Evolutionary conservation across 1,140 invertebrate genomes (phyloP), one percentile per base, ranked within the genome.

Genomic region (Atta texana): DNA sequence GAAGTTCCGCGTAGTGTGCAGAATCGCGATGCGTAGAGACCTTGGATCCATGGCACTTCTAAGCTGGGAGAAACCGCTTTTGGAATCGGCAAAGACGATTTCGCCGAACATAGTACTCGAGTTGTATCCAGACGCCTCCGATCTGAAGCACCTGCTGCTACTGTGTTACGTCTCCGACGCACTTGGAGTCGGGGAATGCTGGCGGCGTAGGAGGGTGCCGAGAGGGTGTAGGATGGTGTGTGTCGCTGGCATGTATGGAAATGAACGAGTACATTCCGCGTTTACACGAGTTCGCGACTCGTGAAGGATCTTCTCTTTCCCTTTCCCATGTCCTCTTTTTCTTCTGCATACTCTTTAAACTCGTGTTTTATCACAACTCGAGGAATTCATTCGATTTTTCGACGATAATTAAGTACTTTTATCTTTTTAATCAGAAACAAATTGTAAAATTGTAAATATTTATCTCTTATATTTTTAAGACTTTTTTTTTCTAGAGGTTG

Each of bases 221-320:
- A 49, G 31, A n/a, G 49, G 75, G 24, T 12, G 68, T 64, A 80
- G 81, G 74, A 28, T 61, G 31, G 80, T 81, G 80, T 51, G 82
- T 91, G 89, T 31, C 57, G 51, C 59, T 92, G 92, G 90, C 92
- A 92, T 86, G 86, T 92, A 92, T 92, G 87, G 88, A 92, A 92
- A 92, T 86, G 90, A 92, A 91, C 78, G 88, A 89, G 89, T 88
- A 89, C 71, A 78, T 90, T 88, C 75, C 69, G 76, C 89, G 87
- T 89, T 90, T 85, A 85, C 75, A 81, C 63, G 89, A 88, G 78
- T 90, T 89, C 53, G 51, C 72, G 39, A 28, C 75, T 84, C 71
- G 68, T 71, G 80, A 24, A 84, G 63, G 74, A 87, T 31, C 64
- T 55, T 68, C 61, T 69, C 71, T 61, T 53, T 53, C 55, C 44